These are phyloP conservation scores for Margarornis squamiger DNA, from an alignment of 2,797 vertebrate genomes.

Conservation along the genomic window DNA sequence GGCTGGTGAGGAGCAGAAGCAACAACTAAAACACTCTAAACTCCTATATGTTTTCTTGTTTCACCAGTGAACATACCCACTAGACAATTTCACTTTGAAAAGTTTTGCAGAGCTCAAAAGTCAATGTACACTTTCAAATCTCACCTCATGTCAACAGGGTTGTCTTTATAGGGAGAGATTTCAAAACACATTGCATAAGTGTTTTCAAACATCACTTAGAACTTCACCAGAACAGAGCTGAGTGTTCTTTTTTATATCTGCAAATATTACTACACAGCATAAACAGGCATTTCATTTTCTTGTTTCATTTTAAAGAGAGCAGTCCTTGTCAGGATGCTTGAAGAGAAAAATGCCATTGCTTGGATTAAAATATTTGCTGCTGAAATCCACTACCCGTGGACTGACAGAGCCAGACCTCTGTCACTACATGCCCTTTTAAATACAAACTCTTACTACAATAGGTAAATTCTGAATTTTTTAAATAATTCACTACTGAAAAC, in stretches of 20 bases:
- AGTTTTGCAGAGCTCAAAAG: not conserved
- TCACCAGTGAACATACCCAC: not conserved
- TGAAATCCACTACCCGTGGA: not conserved
- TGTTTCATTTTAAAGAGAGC: not conserved
- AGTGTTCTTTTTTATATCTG: not conserved
- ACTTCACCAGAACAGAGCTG: not conserved
- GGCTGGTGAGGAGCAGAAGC: not conserved
- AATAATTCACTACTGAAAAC: constrained; percentile 56
- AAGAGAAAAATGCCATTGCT: not conserved
- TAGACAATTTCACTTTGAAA: not conserved
- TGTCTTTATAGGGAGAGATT: not conserved
- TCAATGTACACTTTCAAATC: not conserved
- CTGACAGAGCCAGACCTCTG: not conserved
- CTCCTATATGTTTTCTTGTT: not conserved
- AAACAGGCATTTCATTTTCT: not conserved
- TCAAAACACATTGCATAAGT: not conserved
- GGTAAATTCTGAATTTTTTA: not conserved
- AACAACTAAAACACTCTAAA: not conserved
- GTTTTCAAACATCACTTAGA: not conserved
- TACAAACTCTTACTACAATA: not conserved
- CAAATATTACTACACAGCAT: not conserved
- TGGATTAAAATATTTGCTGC: not conserved
- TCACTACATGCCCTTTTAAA: not conserved
- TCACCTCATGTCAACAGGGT: not conserved
- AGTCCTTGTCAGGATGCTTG: not conserved